Conservation (phyloP, 2,888 invertebrate species). For the Fragum sueziense region DNA sequence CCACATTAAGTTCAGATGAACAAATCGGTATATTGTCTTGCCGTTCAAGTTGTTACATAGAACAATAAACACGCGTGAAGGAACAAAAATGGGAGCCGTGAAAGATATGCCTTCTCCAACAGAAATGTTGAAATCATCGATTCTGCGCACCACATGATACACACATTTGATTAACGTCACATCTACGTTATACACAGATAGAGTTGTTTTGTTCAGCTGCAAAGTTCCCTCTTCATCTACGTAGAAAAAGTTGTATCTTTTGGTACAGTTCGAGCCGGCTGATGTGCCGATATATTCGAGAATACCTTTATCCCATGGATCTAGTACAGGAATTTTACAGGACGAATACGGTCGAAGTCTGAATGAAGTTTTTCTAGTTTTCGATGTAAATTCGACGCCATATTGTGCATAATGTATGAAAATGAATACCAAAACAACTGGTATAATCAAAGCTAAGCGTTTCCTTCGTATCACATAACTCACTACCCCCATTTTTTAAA, state of each 20-base stretch:
- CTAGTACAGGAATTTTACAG: slow-evolving; percentile 36
- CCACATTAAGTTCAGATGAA: slow-evolving; percentile 44
- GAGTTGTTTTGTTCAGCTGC: slow-evolving; percentile 31
- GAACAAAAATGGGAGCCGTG: slow-evolving; percentile 41
- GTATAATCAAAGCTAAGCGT: no score
- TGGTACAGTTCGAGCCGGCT: slow-evolving; percentile 10
- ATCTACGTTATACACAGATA: slow-evolving; percentile 18
- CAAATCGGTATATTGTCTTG: slow-evolving; percentile 42
- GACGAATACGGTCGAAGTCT: no score
- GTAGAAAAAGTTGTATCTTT: slow-evolving; percentile 23
- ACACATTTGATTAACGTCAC: slow-evolving; percentile 45
- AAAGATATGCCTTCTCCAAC: slow-evolving; percentile 15
- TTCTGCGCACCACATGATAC: slow-evolving; percentile 34
- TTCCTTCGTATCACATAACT: no score
- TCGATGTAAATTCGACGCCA: not conserved
- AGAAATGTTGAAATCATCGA: slow-evolving; percentile 28
- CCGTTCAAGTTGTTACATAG: slow-evolving; percentile 15
- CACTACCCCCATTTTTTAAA: no score
- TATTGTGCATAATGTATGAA: not conserved
- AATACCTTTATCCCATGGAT: slow-evolving; percentile 45
- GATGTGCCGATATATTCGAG: slow-evolving; percentile 4
- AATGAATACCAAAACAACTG: not conserved
- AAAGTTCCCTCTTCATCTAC: slow-evolving; percentile 38
- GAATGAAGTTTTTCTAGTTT: not conserved
- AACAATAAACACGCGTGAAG: slow-evolving; percentile 32